Evolutionary conservation across 2,888 invertebrate species (phyloP), one percentile per base, ranked within the genome.

Genomic region (Erebia palarica): DNA sequence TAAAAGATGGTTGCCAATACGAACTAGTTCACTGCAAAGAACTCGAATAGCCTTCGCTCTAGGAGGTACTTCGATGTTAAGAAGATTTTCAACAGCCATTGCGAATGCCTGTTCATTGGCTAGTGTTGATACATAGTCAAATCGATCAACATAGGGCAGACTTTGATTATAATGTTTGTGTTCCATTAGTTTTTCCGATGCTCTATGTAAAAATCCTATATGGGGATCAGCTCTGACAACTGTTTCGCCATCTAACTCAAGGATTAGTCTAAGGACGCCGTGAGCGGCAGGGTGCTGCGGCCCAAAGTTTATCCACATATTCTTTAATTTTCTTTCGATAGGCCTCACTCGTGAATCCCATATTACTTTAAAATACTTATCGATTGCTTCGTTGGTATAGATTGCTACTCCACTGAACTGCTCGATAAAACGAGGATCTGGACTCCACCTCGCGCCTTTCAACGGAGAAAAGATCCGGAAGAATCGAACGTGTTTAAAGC

Each of bases 231-330:
- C 95, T 75, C 96, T 90, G 36, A 96, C 87, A 0, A 98, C 96
- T 8, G 95, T 95, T 94, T 98, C 98, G 59, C 97, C 97, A 75
- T 97, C 97, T 64, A 98, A 85, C 80, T 97, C 95, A 27, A 97
- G 86, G 10, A 98, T 95, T 65, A 98, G 90, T 65, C 98, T 94
- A 36, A 98, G 90, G 53, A 98, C 98, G 9, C 98, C 98, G 83
- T 98, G 98, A 57, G 98, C 98, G 3, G 98, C 97, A 1, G 98
- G 98, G 92, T 98, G 98, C 77, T 96, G 96, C 0, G 98, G 98
- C 0, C 98, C 98, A 86, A 98, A 98, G 85, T 98, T 98, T 14
- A 98, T 86, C 74, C 94, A 93, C 86, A 96, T 94, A 77, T 96
- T 96, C 78, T 94, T 93, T 36, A 96, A 89, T 63, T 92, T 92